Evolutionary conservation across 2,797 vertebrate species (phyloP).

Genomic region (Cygnus olor): DNA sequence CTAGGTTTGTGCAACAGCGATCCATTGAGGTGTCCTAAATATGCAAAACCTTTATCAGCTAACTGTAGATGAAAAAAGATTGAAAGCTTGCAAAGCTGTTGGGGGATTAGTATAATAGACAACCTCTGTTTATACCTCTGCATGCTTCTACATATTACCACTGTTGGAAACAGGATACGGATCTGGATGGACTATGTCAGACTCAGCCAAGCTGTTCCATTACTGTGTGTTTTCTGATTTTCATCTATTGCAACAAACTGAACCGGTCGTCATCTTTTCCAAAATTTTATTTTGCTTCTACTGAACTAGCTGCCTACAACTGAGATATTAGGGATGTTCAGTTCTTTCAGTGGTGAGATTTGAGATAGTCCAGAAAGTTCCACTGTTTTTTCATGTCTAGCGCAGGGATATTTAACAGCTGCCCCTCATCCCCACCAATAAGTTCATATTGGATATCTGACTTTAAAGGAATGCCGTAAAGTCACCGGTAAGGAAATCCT

Average conservation of each 20-base stretch:
- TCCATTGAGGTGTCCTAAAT: too few species aligned
- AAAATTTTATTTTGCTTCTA: background rate
- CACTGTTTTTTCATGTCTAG: background rate
- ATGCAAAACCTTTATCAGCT: background rate
- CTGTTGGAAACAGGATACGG: background rate
- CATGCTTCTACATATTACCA: rapidly evolving
- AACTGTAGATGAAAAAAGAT: background rate
- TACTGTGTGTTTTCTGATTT: background rate
- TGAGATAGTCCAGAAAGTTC: background rate
- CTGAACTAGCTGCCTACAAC: background rate
- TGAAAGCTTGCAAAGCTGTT: background rate
- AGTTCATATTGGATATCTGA: background rate
- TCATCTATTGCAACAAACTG: background rate
- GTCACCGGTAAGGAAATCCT: background rate
- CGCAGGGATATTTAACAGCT: background rate
- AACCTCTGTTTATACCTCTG: too few species aligned
- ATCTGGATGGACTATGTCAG: background rate
- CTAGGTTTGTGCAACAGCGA: rapidly evolving
- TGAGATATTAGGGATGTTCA: background rate
- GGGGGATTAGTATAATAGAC: too few species aligned
- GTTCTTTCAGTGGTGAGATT: background rate
- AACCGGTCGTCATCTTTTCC: background rate
- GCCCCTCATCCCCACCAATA: background rate
- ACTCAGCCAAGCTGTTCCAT: background rate
- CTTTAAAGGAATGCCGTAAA: background rate